Evolutionary conservation across 2,113 vertebrate genomes (phyloP).

Genomic region (Podocnemis expansa): DNA sequence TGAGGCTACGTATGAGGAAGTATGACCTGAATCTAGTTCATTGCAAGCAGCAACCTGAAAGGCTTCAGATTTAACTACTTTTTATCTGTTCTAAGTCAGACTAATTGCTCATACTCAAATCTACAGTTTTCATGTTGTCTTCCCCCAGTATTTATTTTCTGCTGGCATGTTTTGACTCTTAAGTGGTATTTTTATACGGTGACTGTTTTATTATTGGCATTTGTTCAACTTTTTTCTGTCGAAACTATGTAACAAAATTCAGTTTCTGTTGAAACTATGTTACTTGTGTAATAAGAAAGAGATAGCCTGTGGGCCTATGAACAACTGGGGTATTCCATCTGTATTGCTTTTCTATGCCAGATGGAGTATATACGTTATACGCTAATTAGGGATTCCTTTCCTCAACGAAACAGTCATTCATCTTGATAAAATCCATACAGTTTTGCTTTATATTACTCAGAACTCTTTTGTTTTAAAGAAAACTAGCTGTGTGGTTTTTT

Average conservation of each 20-base stretch:
- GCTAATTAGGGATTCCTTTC: neutral
- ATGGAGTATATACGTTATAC: neutral
- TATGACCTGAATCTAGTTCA: constrained; percentile 29
- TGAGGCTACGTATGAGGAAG: neutral
- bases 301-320: neutral
- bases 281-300: neutral
- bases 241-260: neutral
- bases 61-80: neutral
- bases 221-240: neutral
- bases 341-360: neutral
- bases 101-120: constrained; percentile 53
- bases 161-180: neutral
- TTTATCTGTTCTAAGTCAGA: neutral
- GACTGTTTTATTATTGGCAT: neutral
- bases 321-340: neutral
- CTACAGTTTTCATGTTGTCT: neutral
- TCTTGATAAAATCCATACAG: neutral
- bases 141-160: neutral
- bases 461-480: neutral
- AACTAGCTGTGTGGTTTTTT: neutral
- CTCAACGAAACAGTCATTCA: neutral
- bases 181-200: neutral
- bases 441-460: neutral
- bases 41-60: neutral
- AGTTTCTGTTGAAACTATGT: constrained; percentile 52